These are phyloP conservation scores for Laticauda laticaudata DNA, from an alignment of 2,113 vertebrate species.

Conservation along the genomic window DNA sequence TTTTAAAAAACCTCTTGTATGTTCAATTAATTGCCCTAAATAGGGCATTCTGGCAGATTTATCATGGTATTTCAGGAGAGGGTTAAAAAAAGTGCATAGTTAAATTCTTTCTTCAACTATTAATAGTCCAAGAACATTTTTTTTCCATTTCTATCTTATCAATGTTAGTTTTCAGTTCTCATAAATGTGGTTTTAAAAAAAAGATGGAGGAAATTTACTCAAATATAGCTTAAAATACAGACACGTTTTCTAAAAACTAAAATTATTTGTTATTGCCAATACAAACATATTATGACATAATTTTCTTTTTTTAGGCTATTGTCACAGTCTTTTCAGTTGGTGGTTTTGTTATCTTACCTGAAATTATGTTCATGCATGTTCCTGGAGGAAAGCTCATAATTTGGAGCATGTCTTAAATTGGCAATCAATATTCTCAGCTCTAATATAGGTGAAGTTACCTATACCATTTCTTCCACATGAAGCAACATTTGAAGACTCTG, in stretches of 20 bases:
- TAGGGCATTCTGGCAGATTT: background rate
- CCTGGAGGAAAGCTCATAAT: background rate
- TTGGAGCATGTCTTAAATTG: background rate
- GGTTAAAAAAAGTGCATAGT: too few species aligned
- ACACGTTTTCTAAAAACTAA: background rate
- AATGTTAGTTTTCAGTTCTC: background rate
- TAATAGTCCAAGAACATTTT: background rate
- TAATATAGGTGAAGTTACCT: background rate
- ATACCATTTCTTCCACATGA: background rate
- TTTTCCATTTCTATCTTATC: background rate
- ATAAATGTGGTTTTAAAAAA: background rate
- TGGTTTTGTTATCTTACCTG: background rate
- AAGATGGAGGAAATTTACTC: background rate
- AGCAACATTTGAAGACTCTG: background rate
- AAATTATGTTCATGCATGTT: background rate
- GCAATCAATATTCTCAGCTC: background rate
- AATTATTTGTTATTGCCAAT: background rate
- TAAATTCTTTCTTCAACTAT: background rate
- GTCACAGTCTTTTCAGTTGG: rapidly evolving
- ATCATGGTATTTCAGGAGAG: background rate
- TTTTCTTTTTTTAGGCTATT: constrained; percentile 7
- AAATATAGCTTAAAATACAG: background rate
- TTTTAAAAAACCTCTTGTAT: background rate
- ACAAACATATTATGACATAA: constrained; percentile 12
- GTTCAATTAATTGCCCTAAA: background rate